Evolutionary conservation across 2,888 invertebrate genomes (phyloP).

Genomic region (Clistopyga incitator): DNA sequence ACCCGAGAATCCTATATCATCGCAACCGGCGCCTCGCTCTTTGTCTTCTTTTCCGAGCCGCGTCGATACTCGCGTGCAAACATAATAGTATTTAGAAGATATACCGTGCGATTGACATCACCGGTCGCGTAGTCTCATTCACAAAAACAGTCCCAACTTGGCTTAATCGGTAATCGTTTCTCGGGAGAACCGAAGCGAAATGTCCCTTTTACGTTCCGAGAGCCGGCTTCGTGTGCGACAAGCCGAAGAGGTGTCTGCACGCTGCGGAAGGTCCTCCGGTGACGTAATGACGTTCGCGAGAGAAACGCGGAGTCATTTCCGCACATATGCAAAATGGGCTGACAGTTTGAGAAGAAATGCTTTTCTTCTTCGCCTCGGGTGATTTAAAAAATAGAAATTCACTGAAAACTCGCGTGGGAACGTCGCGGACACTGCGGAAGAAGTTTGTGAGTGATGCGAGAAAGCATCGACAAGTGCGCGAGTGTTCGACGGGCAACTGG

Average conservation of each 20-base stretch:
- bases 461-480: conserved; percentile 18
- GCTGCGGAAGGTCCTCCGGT: conserved; percentile 26
- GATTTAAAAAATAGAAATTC: conserved; percentile 2
- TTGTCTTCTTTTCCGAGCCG: neutral
- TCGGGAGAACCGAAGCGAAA: neutral
- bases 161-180: neutral
- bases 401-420: neutral
- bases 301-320: conserved; percentile 50
- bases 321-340: neutral
- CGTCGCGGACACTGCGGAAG: neutral
- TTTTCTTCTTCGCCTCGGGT: neutral
- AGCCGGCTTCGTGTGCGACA: neutral
- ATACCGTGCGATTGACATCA: neutral
- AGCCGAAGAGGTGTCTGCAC: conserved; percentile 1
- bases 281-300: conserved; percentile 40
- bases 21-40: neutral
- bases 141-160: conserved; percentile 1
- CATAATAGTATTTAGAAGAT: conserved; percentile 12
- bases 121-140: conserved; percentile 16
- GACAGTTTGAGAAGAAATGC: conserved; percentile 19
- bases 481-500: conserved; percentile 32
- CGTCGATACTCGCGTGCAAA: conserved; percentile 19
- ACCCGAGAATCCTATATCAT: neutral
- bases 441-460: neutral
- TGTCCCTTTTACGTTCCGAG: neutral